phyloP scores from a whole-genome alignment of 2,113 vertebrate species.

The Bubo scandiacus region DNA sequence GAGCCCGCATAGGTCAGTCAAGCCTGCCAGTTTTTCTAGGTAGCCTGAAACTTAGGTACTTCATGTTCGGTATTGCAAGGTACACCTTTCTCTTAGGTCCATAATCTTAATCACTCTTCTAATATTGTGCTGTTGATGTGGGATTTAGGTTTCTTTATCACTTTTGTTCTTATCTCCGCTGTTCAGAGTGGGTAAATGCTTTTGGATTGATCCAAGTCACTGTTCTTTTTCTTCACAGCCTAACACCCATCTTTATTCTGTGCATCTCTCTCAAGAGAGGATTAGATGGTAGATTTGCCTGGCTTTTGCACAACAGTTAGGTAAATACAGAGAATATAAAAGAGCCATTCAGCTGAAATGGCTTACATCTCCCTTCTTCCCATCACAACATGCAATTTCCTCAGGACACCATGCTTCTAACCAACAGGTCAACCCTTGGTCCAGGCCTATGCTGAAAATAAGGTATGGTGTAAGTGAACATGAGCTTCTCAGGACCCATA shows the following conservation, averaged over 20 bases:
- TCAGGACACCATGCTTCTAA: not conserved
- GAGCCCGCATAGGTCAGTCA: not conserved
- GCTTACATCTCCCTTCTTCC: not conserved
- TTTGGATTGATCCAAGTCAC: not conserved
- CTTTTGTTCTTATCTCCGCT: not conserved
- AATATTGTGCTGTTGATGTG: conserved; percentile 19
- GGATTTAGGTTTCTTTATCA: conserved; percentile 8
- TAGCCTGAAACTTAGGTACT: not conserved
- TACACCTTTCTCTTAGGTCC: not conserved
- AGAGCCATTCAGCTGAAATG: not conserved
- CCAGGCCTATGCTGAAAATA: not conserved
- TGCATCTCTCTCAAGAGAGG: not conserved
- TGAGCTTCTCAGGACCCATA: not conserved
- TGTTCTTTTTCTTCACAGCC: not conserved
- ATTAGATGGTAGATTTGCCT: not conserved
- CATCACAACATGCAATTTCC: not conserved
- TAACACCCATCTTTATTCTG: not conserved
- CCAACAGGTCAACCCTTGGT: not conserved
- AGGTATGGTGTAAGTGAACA: not conserved
- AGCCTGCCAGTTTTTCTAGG: not conserved
- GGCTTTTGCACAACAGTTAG: not conserved
- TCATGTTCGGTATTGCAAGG: not conserved
- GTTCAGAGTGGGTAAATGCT: not conserved
- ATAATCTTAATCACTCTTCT: not conserved
- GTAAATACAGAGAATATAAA: not conserved